Conservation (phyloP, 2,888 invertebrate species). For the Meta bourneti region DNA sequence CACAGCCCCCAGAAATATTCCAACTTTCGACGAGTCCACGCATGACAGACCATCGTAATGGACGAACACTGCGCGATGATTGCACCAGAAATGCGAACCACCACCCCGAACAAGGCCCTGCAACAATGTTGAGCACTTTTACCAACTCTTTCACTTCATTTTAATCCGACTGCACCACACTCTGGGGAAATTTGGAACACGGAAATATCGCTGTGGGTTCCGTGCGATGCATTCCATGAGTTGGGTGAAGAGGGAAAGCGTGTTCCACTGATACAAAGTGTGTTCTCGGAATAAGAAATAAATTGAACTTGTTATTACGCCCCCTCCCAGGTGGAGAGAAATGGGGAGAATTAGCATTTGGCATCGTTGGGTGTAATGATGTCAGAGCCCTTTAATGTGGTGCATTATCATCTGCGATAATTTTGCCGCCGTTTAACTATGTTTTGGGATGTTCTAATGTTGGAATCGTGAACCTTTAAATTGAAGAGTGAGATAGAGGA, state of each 20-base stretch:
- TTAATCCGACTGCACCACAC: conserved; percentile 24
- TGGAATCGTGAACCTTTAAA: too few relatives aligned
- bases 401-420: background rate
- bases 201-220: too few relatives aligned
- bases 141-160: conserved; percentile 46
- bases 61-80: too few relatives aligned
- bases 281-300: conserved; percentile 29
- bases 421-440: too few relatives aligned
- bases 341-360: conserved; percentile 30
- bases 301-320: conserved; percentile 50
- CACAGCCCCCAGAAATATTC: too few relatives aligned
- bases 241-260: background rate
- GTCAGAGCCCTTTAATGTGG: conserved; percentile 17
- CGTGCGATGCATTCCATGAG: too few relatives aligned
- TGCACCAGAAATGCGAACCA: background rate
- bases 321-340: conserved; percentile 1
- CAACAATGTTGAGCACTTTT: conserved; percentile 34
- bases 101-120: conserved; percentile 19
- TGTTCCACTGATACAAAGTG: background rate
- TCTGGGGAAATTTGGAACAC: conserved; percentile 26
- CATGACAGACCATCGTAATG: too few relatives aligned
- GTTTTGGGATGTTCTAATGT: too few relatives aligned
- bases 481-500: too few relatives aligned
- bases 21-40: too few relatives aligned
- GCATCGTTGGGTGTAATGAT: conserved; percentile 20